These are phyloP conservation scores for Thryonomys swinderianus DNA, from an alignment of 2,113 vertebrate genomes.

Conservation along the genomic window DNA sequence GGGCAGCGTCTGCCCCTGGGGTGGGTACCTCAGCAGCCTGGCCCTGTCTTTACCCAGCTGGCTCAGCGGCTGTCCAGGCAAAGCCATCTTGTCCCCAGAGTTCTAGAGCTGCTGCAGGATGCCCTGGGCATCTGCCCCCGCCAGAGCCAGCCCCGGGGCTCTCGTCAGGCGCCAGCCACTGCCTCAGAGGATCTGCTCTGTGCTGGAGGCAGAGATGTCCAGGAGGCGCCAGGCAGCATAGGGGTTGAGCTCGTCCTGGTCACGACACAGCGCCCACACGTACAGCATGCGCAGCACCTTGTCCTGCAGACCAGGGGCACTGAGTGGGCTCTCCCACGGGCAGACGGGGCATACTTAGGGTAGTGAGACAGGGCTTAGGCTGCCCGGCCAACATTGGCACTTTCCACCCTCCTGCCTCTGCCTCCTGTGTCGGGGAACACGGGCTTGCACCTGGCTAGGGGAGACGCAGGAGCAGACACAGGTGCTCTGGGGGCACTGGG, in stretches of 20 bases:
- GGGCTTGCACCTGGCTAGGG: background rate
- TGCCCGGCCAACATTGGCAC: background rate
- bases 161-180: fast-evolving
- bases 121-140: background rate
- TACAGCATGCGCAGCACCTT: slow-evolving; percentile 97
- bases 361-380: too few relatives aligned
- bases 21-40: background rate
- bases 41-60: background rate
- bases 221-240: slow-evolving; percentile 95
- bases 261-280: slow-evolving; percentile 97
- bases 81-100: background rate
- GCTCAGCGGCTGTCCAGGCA: background rate
- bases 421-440: background rate
- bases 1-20: background rate
- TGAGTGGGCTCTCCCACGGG: fast-evolving
- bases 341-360: background rate
- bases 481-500: background rate
- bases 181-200: slow-evolving; percentile 95
- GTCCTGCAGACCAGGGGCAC: slow-evolving; percentile 85
- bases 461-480: background rate
- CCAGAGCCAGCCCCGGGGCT: background rate
- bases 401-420: background rate
- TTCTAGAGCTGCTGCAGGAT: background rate
- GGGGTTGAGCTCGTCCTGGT: slow-evolving; percentile 96
- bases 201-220: slow-evolving; percentile 96